A percentile compares a stretch with the other conserved stretches of the same genome.
Evolutionary conservation across 35 echinoderm and acorn worm genomes (phyloP).

Genomic region (Anneissia japonica): DNA sequence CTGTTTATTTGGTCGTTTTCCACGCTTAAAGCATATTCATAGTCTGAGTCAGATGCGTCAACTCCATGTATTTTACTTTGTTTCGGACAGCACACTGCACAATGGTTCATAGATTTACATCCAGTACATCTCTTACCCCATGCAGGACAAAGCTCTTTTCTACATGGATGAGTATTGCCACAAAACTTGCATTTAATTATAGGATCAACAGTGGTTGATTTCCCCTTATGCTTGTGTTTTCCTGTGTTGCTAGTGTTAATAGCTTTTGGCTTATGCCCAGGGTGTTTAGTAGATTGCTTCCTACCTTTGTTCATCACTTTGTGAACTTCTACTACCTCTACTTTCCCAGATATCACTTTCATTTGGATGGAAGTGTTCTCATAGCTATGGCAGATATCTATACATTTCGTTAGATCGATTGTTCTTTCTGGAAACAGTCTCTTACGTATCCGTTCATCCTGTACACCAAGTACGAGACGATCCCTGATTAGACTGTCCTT

Average conservation of each 20-base stretch:
- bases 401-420: conserved; percentile 14
- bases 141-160: no score
- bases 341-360: conserved; percentile 8
- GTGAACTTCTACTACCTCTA: neutral
- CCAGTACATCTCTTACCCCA: no score
- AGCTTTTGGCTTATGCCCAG: neutral
- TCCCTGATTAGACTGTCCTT: conserved; percentile 13
- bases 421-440: conserved; percentile 15
- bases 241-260: neutral
- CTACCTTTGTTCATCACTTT: neutral
- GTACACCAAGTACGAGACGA: conserved; percentile 10
- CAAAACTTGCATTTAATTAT: conserved; percentile 25
- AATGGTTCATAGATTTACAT: no score
- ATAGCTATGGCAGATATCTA: conserved; percentile 25
- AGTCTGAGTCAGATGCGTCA: no score
- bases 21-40: no score
- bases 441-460: neutral
- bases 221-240: neutral
- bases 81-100: no score
- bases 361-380: conserved; percentile 15
- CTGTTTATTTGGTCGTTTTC: no score
- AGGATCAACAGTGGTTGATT: no score
- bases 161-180: neutral
- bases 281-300: neutral
- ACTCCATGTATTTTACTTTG: no score